phyloP scores from a whole-genome alignment of 1,140 invertebrate species.

The Palaemon carinicauda region DNA sequence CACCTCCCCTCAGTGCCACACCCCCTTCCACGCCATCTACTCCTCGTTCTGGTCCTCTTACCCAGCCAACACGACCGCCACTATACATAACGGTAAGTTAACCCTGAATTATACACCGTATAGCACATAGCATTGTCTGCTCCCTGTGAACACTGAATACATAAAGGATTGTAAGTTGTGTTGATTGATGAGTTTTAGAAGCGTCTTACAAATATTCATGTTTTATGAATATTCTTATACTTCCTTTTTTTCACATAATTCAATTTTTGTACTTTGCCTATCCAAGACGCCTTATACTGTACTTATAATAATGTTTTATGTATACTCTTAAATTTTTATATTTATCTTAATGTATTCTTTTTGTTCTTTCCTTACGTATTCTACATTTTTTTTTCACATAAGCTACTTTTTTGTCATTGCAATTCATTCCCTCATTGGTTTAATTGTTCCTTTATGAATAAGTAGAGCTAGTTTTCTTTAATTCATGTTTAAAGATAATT shows the following conservation, averaged over 20 bases:
- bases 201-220: too few relatives aligned
- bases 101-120: too few relatives aligned
- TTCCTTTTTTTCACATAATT: too few relatives aligned
- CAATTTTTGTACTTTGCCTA: too few relatives aligned
- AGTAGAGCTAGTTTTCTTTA: too few relatives aligned
- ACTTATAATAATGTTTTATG: background rate
- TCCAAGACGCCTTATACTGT: too few relatives aligned
- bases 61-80: conserved; percentile 38
- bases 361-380: background rate
- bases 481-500: too few relatives aligned
- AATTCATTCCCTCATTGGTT: background rate
- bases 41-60: conserved; percentile 42
- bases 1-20: conserved; percentile 43
- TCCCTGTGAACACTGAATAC: too few relatives aligned
- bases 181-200: too few relatives aligned
- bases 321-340: background rate
- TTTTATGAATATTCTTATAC: background rate
- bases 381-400: too few relatives aligned
- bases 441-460: background rate
- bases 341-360: background rate
- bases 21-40: conserved; percentile 52
- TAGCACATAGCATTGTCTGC: too few relatives aligned
- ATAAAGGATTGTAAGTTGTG: too few relatives aligned
- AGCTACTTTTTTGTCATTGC: background rate
- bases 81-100: conserved; percentile 52